Evolutionary conservation across 2,888 invertebrate genomes (phyloP).

Genomic region (Clunio marinus): DNA sequence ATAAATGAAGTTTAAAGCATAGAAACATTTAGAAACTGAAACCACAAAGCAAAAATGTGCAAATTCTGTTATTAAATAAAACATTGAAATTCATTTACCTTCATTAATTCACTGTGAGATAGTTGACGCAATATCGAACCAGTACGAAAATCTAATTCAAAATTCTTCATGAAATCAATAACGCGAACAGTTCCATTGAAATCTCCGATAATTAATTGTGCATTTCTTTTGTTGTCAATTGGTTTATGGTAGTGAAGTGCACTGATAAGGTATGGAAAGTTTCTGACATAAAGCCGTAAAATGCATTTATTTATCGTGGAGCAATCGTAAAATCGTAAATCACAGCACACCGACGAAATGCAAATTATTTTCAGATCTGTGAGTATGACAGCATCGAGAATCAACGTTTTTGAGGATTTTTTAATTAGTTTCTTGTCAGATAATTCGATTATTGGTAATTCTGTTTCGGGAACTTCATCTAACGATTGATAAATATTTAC

Average conservation of each 20-base stretch:
- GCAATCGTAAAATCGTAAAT: constrained; percentile 71
- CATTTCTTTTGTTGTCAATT: not conserved
- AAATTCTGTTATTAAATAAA: no score
- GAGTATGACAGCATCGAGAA: constrained; percentile 68
- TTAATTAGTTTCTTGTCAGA: constrained; percentile 7
- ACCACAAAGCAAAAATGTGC: no score
- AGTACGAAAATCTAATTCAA: not conserved
- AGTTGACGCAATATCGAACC: constrained; percentile 20
- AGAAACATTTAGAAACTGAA: no score
- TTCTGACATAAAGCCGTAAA: constrained; percentile 64
- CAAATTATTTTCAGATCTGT: constrained; percentile 75
- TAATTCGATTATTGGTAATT: constrained; percentile 23
- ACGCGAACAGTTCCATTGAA: constrained; percentile 66
- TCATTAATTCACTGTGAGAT: constrained; percentile 22
- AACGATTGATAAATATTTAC: not conserved
- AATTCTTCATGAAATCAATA: constrained; percentile 53
- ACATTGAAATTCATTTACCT: no score
- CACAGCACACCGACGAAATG: constrained; percentile 71
- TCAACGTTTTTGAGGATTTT: constrained; percentile 59
- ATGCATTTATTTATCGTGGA: constrained; percentile 69
- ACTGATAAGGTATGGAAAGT: constrained; percentile 47
- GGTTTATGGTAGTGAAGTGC: constrained; percentile 3
- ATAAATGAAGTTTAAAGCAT: not conserved
- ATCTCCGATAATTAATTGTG: constrained; percentile 67
- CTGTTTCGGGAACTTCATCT: not conserved